Evolutionary conservation across 1,140 invertebrate genomes (phyloP), one percentile per base, ranked within the genome.

Genomic region (Heliconius eleuchia): DNA sequence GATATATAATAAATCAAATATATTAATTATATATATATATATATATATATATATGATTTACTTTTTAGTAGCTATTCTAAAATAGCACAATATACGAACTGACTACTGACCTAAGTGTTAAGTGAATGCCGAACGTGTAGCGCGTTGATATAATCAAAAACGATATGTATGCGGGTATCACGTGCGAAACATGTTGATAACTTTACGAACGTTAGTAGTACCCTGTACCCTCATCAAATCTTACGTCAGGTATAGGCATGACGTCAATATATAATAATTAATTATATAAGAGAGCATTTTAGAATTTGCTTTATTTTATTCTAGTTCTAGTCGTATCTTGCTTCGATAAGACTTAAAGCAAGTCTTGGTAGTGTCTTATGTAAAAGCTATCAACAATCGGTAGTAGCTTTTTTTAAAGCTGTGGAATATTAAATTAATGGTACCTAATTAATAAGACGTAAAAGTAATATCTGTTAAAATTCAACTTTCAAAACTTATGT

Each of bases 161-260:
- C 70, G 30, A 71, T 34, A 13, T 46, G n/a, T 37, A 74, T 79
- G 79, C 52, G 79, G 79, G 79, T 37, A 74, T 37, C 79, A 80
- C 70, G 79, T 73, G 79, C 73, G 27, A 71, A 52, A 73, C 70
- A 60, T n/a, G 55, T 74, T 74, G 37, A 79, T 74, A 71, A 74
- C 77, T 71, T 23, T 70, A 79, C 71, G 34, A 73, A 76, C 71
- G 73, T 73, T 77, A 73, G 71, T 73, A n/a, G 23, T 16, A 52
- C 76, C 71, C 46, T 70, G 23, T 16, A 52, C 76, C 71, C 46
- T 70, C 71, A 73, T 73, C 37, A 71, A 19, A 42, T 72, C 30
- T 42, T 42, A 66, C 23, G 60, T 66, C 27, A 66, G 27, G 27
- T 66, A 66, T 11, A 30, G 27, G 57, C 23, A 66, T 66, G 60